Evolutionary conservation across 2,797 vertebrate species (phyloP), one percentile per base, ranked within the genome.

Genomic region (Microctenopoma steveboyesi): DNA sequence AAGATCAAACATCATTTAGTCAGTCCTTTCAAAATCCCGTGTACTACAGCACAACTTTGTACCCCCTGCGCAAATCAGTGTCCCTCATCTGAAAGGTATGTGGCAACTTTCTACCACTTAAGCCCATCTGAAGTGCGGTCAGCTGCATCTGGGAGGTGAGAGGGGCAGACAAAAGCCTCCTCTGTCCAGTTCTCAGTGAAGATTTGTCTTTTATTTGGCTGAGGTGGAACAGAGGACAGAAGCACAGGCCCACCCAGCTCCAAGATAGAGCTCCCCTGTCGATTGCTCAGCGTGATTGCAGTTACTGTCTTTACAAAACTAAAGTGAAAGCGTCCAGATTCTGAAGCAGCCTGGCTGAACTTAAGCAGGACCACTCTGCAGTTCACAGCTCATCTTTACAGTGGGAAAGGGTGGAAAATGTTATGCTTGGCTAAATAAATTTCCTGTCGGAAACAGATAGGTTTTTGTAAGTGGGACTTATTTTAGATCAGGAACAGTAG

Each of bases 81-180:
- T 82, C 74, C 56, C 67, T 82, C 69, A 77, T 84, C 79, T 72
- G 64, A 84, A 86, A 89, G 85, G 72, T 74, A 86, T 89, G 86
- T 83, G 71, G 84, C 76, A 76, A 81, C 74, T 82, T 86, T 85
- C 56, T 77, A 79, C 79, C 78, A 83, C 87, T 89, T 81, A 84
- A 89, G 83, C 74, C 74, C 69, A 69, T 90, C 89, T 88, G 76
- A 86, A 88, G 89, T 79, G 87, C 75, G 80, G 89, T 91, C 88
- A 84, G 89, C 89, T 88, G 83, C 84, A 58, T 91, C 81, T 71
- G 71, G 80, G 85, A 88, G 82, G 84, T 78, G 81, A 79, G 79
- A 64, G 79, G 50, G 69, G 69, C n/a, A 28, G 67, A 91, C 90
- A 93, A 92, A 92, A 89, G 82, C 83, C 37, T 60, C 69, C 83